Evolutionary conservation across 2,888 invertebrate species (phyloP), one percentile per base, ranked within the genome.

Genomic region (Parnassius glacialis): DNA sequence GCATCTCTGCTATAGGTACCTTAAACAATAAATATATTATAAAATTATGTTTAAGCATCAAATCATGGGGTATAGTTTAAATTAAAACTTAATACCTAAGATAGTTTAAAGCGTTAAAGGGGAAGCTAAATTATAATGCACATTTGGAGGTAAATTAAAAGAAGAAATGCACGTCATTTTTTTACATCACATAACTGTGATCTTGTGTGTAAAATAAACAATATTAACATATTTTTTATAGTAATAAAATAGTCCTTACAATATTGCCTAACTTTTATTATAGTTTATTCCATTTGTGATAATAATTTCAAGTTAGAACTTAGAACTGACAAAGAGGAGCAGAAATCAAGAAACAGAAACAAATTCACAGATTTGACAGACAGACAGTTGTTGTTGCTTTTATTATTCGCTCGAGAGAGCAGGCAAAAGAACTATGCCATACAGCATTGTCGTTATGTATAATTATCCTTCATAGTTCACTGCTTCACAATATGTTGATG

Each of bases 1-100:
- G 72, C 73, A 73, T 73, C 59, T 41, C 66, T 61, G 43, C 44
- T 13, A 34, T 61, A n/a, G n/a, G n/a, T n/a, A 62, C 62, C 58
- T 58, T 50, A 54, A 62, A 58, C 54, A 10, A 43, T 13, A 25
- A 20, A 25, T 25, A 20, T 11, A 5, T 25, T 25, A 51, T 51
- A 51, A 12, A 48, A 9, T 1, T 2, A 7, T 12, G n/a, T 48
- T 3, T 10, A 43, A 13, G 13, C 11, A 11, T 25, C 51, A 51
- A 51, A 25, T 25, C 9, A 16, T 48, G n/a, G 13, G 12, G 45
- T 7, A n/a, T 34, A 7, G 34, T 34, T 34, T 34, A 0, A 34
- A 34, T 34, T 34, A 34, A 34, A 34, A 34, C 7, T 3, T 5
- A 34, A 7, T 34, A 34, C 34, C 34, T 5, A 34, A 34, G 5